A percentile compares a stretch with the other conserved stretches of the same genome.
These are phyloP conservation scores for Glyptemys insculpta DNA, from an alignment of 2,797 vertebrate species.

Conservation along the genomic window DNA sequence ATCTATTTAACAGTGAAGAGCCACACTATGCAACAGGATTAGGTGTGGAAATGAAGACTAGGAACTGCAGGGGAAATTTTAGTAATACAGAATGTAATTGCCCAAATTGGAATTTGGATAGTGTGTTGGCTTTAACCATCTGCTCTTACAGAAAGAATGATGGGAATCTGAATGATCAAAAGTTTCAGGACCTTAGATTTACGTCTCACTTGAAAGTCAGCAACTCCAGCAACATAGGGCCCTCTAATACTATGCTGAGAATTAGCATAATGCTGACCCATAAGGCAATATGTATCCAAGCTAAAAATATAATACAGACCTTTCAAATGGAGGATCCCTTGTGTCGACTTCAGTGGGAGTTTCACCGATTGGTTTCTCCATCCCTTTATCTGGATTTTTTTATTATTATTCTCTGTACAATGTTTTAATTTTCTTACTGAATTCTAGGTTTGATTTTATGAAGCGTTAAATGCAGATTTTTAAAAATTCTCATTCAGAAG, in stretches of 20 bases:
- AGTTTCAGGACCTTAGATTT: neutral
- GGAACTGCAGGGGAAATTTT: neutral
- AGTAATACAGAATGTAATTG: neutral
- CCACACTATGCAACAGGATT: neutral
- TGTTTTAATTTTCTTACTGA: constrained; percentile 21
- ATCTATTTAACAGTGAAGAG: neutral
- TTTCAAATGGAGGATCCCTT: neutral
- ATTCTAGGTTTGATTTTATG: constrained; percentile 18
- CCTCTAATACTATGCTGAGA: neutral
- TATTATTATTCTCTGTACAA: neutral
- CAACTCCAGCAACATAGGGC: neutral
- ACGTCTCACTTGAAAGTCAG: neutral
- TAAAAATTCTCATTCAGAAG: constrained; percentile 13
- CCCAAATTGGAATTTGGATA: neutral
- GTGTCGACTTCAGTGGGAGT: neutral
- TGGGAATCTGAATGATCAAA: neutral
- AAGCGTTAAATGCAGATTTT: constrained; percentile 25
- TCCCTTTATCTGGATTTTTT: neutral
- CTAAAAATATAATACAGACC: neutral
- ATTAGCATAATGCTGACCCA: neutral
- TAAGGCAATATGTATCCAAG: neutral
- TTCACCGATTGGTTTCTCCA: neutral
- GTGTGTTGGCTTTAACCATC: neutral
- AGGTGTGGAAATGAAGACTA: neutral
- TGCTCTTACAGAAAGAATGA: neutral